These are phyloP conservation scores for Eumeta japonica DNA, from an alignment of 1,140 invertebrate genomes.

Conservation along the genomic window DNA sequence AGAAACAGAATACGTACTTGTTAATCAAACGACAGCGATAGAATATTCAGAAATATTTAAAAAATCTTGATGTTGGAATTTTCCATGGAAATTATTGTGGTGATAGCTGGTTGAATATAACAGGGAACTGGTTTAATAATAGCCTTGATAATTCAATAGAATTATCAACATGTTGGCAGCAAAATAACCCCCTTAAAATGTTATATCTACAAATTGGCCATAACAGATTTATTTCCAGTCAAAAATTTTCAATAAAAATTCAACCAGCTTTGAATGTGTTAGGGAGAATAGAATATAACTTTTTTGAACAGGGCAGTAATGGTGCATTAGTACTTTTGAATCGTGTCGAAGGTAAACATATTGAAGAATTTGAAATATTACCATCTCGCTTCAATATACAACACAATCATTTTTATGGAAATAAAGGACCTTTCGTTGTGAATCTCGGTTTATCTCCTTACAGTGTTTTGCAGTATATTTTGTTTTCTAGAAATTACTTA, in stretches of 20 bases:
- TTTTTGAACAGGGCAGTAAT: slow-evolving; percentile 77
- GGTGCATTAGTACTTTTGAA: slow-evolving; percentile 89
- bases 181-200: slow-evolving; percentile 53
- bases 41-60: slow-evolving; percentile 83
- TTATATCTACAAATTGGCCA: slow-evolving; percentile 80
- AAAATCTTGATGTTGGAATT: slow-evolving; percentile 83
- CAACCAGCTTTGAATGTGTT: slow-evolving; percentile 82
- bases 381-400: slow-evolving; percentile 74
- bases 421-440: slow-evolving; percentile 83
- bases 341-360: slow-evolving; percentile 69
- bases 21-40: slow-evolving; percentile 81
- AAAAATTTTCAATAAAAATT: slow-evolving; percentile 74
- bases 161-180: slow-evolving; percentile 75
- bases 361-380: slow-evolving; percentile 64
- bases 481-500: slow-evolving; percentile 89
- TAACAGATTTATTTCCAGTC: slow-evolving; percentile 78
- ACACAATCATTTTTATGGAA: slow-evolving; percentile 87
- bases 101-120: slow-evolving; percentile 78
- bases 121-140: slow-evolving; percentile 79
- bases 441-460: slow-evolving; percentile 86
- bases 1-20: slow-evolving; percentile 73
- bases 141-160: slow-evolving; percentile 74
- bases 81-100: slow-evolving; percentile 77
- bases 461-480: slow-evolving; percentile 72
- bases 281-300: slow-evolving; percentile 82